A percentile compares a stretch with the other conserved stretches of the same genome.
Evolutionary conservation across 2,888 invertebrate genomes (phyloP).

Genomic region (Himalopsyche japonica): DNA sequence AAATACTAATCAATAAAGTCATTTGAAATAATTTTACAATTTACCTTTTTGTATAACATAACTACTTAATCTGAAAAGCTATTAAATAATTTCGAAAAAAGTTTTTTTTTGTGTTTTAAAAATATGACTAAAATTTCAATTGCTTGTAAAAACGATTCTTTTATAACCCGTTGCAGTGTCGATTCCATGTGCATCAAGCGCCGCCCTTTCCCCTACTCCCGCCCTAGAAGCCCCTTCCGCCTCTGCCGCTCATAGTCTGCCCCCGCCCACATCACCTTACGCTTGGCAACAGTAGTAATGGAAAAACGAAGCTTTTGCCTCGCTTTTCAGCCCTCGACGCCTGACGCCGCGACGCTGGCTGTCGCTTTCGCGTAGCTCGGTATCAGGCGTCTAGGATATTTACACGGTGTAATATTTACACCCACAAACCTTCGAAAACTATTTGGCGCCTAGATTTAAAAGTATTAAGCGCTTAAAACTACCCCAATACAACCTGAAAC

Average conservation of each 20-base stretch:
- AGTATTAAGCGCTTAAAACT: too few species aligned
- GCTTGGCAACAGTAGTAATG: neutral
- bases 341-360: neutral
- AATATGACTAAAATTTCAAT: neutral
- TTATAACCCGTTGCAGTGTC: slow-evolving; percentile 8
- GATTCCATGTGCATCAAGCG: slow-evolving; percentile 37
- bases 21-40: too few species aligned
- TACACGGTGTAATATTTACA: neutral
- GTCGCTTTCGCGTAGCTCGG: neutral
- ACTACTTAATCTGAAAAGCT: too few species aligned
- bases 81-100: too few species aligned
- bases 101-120: neutral
- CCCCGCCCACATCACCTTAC: slow-evolving; percentile 14
- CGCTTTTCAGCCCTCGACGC: neutral
- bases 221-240: slow-evolving; percentile 34
- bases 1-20: too few species aligned
- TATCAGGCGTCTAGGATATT: neutral
- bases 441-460: too few species aligned
- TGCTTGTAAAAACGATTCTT: neutral
- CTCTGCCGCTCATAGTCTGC: slow-evolving; percentile 3
- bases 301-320: neutral
- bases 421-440: too few species aligned
- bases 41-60: too few species aligned
- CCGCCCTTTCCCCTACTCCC: slow-evolving; percentile 39
- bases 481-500: too few species aligned